These are phyloP conservation scores for Lycaon pictus DNA, from an alignment of 2,113 vertebrate genomes.

Conservation along the genomic window DNA sequence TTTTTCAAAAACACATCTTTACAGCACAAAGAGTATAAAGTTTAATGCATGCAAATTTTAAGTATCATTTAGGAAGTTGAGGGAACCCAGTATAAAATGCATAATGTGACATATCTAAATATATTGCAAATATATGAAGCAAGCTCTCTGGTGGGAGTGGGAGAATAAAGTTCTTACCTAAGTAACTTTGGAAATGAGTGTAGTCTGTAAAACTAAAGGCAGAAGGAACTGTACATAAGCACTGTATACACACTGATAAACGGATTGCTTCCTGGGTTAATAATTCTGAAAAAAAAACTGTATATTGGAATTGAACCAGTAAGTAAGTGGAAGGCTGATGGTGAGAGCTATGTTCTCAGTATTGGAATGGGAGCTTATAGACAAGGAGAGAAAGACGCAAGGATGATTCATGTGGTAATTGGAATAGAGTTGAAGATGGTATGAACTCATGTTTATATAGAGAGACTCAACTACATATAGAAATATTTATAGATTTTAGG, in stretches of 20 bases:
- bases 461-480: not conserved
- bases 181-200: not conserved
- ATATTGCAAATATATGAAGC: not conserved
- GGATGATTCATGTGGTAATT: not conserved
- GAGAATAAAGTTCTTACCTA: not conserved
- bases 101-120: not conserved
- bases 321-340: not conserved
- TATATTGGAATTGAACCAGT: not conserved
- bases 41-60: not conserved
- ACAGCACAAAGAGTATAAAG: not conserved
- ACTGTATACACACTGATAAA: not conserved
- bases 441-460: not conserved
- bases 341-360: not conserved
- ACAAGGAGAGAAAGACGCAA: not conserved
- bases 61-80: not conserved
- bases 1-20: not conserved
- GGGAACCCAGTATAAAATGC: not conserved
- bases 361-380: not conserved
- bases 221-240: not conserved
- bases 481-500: not conserved
- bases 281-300: not conserved
- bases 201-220: not conserved
- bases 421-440: not conserved
- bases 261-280: not conserved
- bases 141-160: not conserved